Evolutionary conservation across 2,888 invertebrate species (phyloP).

Genomic region (Pyrochroa serraticornis): DNA sequence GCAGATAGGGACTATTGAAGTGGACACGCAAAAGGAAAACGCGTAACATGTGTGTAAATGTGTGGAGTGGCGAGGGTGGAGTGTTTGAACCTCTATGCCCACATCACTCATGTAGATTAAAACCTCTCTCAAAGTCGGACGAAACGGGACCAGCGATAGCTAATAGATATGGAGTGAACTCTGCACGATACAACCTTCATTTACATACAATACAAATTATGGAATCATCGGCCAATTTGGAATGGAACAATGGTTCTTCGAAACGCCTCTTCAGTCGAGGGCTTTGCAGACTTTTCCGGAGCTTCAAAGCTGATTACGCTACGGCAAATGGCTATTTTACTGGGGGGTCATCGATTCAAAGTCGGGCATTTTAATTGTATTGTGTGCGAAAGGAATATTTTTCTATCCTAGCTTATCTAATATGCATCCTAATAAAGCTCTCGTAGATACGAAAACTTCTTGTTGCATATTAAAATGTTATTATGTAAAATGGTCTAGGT

Average conservation of each 20-base stretch:
- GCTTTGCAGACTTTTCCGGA: slow-evolving; percentile 15
- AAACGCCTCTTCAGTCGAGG: slow-evolving; percentile 19
- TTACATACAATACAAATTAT: slow-evolving; percentile 37
- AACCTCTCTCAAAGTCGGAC: slow-evolving; percentile 21
- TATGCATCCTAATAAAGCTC: no score
- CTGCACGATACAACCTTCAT: slow-evolving; percentile 25
- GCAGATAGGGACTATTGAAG: slow-evolving; percentile 15
- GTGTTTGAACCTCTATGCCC: slow-evolving; percentile 9
- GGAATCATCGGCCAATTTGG: slow-evolving; percentile 34
- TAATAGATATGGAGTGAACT: slow-evolving; percentile 31
- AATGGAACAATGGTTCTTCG: slow-evolving; percentile 22
- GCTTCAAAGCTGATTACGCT: slow-evolving; percentile 17
- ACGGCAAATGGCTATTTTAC: slow-evolving; percentile 16
- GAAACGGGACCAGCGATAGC: slow-evolving; percentile 7
- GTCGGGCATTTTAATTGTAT: no score
- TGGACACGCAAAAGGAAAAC: slow-evolving; percentile 10
- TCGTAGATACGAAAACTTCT: no score
- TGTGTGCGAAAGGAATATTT: no score
- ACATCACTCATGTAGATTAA: slow-evolving; percentile 31
- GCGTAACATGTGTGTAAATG: neutral
- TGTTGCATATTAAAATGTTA: no score
- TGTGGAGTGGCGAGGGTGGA: neutral
- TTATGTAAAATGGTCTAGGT: no score
- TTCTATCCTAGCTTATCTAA: no score
- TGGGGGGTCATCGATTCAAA: no score